Evolutionary conservation across 2,888 invertebrate species (phyloP).

Genomic region (Ellobium chinense): DNA sequence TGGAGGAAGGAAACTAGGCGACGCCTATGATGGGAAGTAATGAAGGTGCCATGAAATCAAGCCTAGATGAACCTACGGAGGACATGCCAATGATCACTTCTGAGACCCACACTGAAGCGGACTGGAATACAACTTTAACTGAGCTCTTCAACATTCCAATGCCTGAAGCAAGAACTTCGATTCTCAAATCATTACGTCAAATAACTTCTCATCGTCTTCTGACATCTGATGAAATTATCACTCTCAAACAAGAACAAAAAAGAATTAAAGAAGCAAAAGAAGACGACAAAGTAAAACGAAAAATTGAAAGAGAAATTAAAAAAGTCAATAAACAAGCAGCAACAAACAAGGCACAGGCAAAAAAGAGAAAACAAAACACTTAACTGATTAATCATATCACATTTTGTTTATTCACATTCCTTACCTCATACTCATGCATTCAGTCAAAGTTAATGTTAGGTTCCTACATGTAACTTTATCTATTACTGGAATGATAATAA

Average conservation of each 20-base stretch:
- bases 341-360: slow-evolving; percentile 12
- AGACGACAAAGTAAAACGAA: slow-evolving; percentile 4
- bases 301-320: slow-evolving; percentile 3
- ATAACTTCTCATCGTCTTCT: slow-evolving; percentile 8
- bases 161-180: slow-evolving; percentile 3
- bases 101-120: slow-evolving; percentile 9
- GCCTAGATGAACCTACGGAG: slow-evolving; percentile 7
- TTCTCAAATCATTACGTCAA: slow-evolving; percentile 1
- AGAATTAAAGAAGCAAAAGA: slow-evolving; percentile 12
- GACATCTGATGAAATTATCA: slow-evolving; percentile 6
- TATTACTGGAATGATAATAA: background rate
- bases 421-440: slow-evolving; percentile 9
- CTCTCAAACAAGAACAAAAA: slow-evolving; percentile 15
- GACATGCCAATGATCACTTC: slow-evolving; percentile 4
- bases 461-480: background rate
- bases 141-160: slow-evolving; percentile 6
- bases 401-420: slow-evolving; percentile 15
- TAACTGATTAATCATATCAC: slow-evolving; percentile 9
- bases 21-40: slow-evolving; percentile 7
- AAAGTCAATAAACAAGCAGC: slow-evolving; percentile 12
- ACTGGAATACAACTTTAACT: slow-evolving; percentile 6
- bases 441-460: slow-evolving; percentile 10
- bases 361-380: slow-evolving; percentile 9
- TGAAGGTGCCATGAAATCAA: slow-evolving; percentile 12
- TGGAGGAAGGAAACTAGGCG: slow-evolving; percentile 12